Evolutionary conservation across 2,888 invertebrate species (phyloP).

Genomic region (Thereva unica): DNA sequence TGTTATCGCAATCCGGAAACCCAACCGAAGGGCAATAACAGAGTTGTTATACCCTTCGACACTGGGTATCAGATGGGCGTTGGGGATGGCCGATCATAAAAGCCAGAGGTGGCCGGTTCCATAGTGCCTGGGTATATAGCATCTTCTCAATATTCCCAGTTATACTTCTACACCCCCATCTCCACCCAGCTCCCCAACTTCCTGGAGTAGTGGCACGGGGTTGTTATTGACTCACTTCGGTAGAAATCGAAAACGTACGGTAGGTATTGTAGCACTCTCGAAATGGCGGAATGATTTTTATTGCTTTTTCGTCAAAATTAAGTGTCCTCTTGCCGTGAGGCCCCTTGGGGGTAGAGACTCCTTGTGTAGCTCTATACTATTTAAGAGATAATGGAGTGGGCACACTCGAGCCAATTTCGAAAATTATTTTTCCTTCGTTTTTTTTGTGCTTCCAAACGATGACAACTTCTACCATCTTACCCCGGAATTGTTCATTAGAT

Average conservation of each 20-base stretch:
- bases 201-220: slow-evolving; percentile 10
- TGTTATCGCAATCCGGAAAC: slow-evolving; percentile 25
- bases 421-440: too few relatives aligned
- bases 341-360: neutral
- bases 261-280: neutral
- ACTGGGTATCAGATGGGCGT: neutral
- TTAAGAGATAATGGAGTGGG: too few relatives aligned
- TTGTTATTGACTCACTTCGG: slow-evolving; percentile 25
- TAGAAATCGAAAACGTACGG: neutral
- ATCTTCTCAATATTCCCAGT: too few relatives aligned
- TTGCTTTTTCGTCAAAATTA: slow-evolving; percentile 30
- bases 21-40: slow-evolving; percentile 13
- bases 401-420: too few relatives aligned
- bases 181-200: too few relatives aligned
- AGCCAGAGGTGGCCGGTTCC: neutral
- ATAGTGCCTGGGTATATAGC: too few relatives aligned
- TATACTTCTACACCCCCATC: too few relatives aligned
- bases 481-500: too few relatives aligned
- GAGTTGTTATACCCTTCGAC: slow-evolving; percentile 10
- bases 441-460: too few relatives aligned
- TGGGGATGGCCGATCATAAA: slow-evolving; percentile 29
- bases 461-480: too few relatives aligned
- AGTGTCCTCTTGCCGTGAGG: slow-evolving; percentile 12
- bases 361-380: too few relatives aligned
- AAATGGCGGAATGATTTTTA: slow-evolving; percentile 18